A percentile compares a stretch with the other conserved stretches of the same genome.
Evolutionary conservation across 2,888 invertebrate species (phyloP).

Genomic region (Synergus gifuensis): DNA sequence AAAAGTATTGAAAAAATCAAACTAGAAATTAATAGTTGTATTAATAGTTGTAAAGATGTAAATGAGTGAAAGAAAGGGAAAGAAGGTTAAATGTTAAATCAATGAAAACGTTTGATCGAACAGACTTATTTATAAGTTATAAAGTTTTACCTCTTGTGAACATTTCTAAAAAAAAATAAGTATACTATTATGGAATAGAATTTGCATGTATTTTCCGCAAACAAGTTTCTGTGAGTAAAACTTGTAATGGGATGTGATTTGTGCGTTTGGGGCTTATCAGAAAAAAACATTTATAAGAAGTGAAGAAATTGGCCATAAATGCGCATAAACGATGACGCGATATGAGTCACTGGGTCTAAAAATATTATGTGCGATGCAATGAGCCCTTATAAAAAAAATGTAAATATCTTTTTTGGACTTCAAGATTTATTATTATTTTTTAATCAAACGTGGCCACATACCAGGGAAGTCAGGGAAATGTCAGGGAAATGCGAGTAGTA

Average conservation of each 20-base stretch:
- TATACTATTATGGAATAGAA: not conserved
- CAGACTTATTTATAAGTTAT: not conserved
- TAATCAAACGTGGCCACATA: no score
- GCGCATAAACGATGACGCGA: slow-evolving; percentile 24
- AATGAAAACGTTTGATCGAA: not conserved
- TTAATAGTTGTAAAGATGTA: no score
- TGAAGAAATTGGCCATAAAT: slow-evolving; percentile 3
- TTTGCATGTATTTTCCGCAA: not conserved
- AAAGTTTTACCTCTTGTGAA: not conserved
- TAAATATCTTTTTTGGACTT: not conserved
- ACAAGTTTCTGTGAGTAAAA: not conserved
- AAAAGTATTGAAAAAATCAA: no score
- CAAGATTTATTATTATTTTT: no score
- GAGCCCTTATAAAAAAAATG: not conserved
- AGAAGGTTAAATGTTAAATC: not conserved
- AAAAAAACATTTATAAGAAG: not conserved
- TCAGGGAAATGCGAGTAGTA: no score
- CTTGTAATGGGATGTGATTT: not conserved
- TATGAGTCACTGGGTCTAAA: slow-evolving; percentile 5
- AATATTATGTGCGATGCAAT: not conserved
- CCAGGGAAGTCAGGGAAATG: no score
- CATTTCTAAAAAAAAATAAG: not conserved
- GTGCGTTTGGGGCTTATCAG: not conserved
- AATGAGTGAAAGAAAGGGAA: not conserved
- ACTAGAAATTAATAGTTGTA: no score